Conservation (phyloP, 2,113 vertebrate genomes). For the Pangasianodon hypophthalmus region DNA sequence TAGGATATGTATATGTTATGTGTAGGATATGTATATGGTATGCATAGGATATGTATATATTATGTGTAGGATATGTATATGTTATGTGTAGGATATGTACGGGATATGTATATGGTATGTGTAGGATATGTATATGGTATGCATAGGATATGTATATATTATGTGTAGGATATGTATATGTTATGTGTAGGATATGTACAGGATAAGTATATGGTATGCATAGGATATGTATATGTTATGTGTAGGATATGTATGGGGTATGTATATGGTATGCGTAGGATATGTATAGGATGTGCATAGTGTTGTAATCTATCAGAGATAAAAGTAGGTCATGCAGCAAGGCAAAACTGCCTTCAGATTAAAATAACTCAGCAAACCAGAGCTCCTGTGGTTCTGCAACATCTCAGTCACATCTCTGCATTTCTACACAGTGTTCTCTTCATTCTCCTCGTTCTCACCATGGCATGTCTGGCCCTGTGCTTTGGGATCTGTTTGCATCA, state of each 20-base stretch:
- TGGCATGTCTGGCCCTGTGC: background rate
- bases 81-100: background rate
- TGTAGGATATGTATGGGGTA: background rate
- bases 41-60: background rate
- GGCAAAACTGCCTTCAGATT: constrained; percentile 47
- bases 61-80: background rate
- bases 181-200: background rate
- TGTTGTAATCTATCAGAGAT: constrained; percentile 48
- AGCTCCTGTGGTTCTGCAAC: constrained; percentile 34
- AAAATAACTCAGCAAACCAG: constrained; percentile 58
- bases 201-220: background rate
- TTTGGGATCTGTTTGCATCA: constrained; percentile 1
- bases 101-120: background rate
- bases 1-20: background rate
- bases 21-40: background rate
- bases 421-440: background rate
- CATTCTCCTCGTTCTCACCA: background rate
- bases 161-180: background rate
- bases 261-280: background rate
- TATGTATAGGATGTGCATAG: background rate
- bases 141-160: background rate
- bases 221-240: background rate
- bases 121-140: background rate
- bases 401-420: constrained; percentile 31
- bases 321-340: constrained; percentile 62